A percentile compares a stretch with the other conserved stretches of the same genome.
These are phyloP conservation scores for Acholoe squamosa DNA, from an alignment of 2,888 invertebrate genomes.

Conservation along the genomic window DNA sequence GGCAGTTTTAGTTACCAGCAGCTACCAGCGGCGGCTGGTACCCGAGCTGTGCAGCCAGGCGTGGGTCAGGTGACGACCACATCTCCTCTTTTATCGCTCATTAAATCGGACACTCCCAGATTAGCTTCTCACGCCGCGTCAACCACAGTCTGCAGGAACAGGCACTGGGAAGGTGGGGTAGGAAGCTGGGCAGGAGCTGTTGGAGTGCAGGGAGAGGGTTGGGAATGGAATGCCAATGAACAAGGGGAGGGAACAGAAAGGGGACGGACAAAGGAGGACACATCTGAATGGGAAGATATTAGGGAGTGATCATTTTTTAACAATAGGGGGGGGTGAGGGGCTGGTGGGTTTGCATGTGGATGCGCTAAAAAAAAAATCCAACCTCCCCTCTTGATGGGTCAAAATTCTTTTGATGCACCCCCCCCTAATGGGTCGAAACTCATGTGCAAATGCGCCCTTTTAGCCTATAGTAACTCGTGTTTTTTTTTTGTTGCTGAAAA, in stretches of 20 bases:
- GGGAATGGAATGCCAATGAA: neutral
- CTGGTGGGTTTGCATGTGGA: neutral
- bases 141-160: neutral
- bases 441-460: too few relatives aligned
- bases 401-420: too few relatives aligned
- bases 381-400: too few relatives aligned
- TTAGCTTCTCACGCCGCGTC: neutral
- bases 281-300: neutral
- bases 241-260: neutral
- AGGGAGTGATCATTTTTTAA: too few relatives aligned
- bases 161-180: neutral
- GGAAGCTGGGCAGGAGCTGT: neutral
- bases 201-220: neutral
- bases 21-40: neutral
- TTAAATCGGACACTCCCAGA: constrained; percentile 21
- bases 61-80: neutral
- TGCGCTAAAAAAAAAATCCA: too few relatives aligned
- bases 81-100: neutral
- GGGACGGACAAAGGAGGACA: neutral
- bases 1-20: neutral
- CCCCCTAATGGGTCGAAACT: too few relatives aligned
- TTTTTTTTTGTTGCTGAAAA: too few relatives aligned
- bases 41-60: neutral
- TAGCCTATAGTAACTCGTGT: too few relatives aligned
- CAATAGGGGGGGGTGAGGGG: neutral